Evolutionary conservation across 2,888 invertebrate genomes (phyloP), one percentile per base, ranked within the genome.

Genomic region (Drosophila dives): DNA sequence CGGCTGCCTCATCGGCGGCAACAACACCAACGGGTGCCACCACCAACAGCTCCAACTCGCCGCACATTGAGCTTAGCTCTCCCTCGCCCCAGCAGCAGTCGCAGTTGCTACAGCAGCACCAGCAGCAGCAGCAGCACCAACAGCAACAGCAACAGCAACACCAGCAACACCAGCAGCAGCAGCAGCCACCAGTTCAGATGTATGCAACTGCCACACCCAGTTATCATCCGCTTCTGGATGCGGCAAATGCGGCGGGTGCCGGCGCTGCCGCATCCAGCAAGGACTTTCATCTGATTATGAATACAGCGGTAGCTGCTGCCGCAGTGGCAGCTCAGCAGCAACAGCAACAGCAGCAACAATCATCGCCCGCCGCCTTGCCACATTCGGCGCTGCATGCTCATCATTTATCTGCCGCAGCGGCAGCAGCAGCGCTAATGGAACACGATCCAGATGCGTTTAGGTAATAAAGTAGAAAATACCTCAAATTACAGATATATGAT

Each of bases 361-460:
- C 65, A 32, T 72, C 91, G 54, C 79, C 91, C 5, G 83, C 91
- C 63, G 81, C 89, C 2, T 33, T 71, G 72, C 72, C 17, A 70
- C 75, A 55, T 69, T 75, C 59, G 20, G 72, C 49, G 48, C 51
- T 74, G 77, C 86, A 89, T 64, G 83, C 84, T 12, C 86, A 86
- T 69, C 83, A 85, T 36, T 55, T 84, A 54, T 83, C 88, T 12
- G 81, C 86, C 12, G 79, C 77, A 0, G 78, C 78, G 12, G 83
- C 80, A 56, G 85, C 73, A 15, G 90, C 75, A 29, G 78, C 72
- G 8, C 74, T 83, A 10, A 80, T 84, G 81, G 92, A 92, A 49
- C 92, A 92, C 69, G 93, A 93, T 88, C 92, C 92, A n/a, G 93
- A 93, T 81, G 91, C 93, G 58, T 93, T 93, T 78, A 91, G 93